A percentile compares a stretch with the other conserved stretches of the same genome.
These are phyloP conservation scores for Zoroaster sp. DNA, from an alignment of 53 echinoderm and acorn worm genomes.

Conservation along the genomic window DNA sequence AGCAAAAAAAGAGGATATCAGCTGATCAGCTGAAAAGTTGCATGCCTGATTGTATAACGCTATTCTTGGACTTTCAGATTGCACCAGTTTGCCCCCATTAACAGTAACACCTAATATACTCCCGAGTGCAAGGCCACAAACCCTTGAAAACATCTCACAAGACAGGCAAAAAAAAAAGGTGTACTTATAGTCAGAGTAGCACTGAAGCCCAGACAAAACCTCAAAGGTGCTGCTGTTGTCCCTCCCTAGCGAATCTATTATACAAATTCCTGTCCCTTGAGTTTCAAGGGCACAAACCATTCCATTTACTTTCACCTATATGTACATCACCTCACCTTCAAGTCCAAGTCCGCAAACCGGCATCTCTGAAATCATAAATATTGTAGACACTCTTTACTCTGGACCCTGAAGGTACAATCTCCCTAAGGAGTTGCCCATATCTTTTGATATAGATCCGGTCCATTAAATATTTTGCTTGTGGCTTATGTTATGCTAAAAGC, in stretches of 20 bases:
- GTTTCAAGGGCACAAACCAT: neutral
- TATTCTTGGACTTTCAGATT: too few relatives aligned
- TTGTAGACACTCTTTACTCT: neutral
- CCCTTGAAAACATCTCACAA: neutral
- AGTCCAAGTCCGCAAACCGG: neutral
- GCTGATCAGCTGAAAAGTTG: too few relatives aligned
- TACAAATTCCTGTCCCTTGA: neutral
- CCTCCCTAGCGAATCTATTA: neutral
- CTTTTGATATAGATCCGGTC: slow-evolving; percentile 22
- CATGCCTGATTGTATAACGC: too few relatives aligned
- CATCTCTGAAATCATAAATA: neutral
- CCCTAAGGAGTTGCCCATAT: neutral
- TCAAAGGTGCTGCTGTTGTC: neutral
- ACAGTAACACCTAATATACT: too few relatives aligned
- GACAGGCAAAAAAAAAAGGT: neutral
- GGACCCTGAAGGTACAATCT: neutral
- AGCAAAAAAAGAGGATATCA: too few relatives aligned
- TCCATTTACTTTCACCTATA: neutral
- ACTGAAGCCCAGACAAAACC: neutral
- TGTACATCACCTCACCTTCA: neutral
- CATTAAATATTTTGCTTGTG: slow-evolving; percentile 47
- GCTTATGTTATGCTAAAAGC: slow-evolving; percentile 3
- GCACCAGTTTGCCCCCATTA: too few relatives aligned
- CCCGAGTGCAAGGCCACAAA: neutral
- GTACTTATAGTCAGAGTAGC: neutral